phyloP scores from a whole-genome alignment of 2,888 invertebrate genomes.

The Adela reaumurella region DNA sequence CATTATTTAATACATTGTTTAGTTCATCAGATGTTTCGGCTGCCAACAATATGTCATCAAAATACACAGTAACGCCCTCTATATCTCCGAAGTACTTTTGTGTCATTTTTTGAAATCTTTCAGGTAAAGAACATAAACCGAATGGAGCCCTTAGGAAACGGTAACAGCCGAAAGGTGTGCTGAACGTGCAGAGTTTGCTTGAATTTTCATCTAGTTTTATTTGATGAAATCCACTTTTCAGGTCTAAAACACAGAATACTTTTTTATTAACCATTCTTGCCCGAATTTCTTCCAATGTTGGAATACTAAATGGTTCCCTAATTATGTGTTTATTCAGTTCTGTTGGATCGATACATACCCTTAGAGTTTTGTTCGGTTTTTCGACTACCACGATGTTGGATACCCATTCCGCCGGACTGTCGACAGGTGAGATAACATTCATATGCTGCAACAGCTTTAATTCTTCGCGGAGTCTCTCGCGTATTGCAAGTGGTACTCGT shows the following conservation, averaged over 20 bases:
- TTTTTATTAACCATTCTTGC: conserved; percentile 12
- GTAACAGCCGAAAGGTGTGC: conserved; percentile 14
- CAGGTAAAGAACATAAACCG: conserved; percentile 11
- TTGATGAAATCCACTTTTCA: conserved; percentile 15
- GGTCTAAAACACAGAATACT: conserved; percentile 13
- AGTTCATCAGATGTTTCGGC: conserved; percentile 8
- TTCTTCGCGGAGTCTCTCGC: too few species aligned
- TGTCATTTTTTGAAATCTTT: conserved; percentile 13
- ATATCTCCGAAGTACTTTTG: conserved; percentile 13
- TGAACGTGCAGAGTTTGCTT: conserved; percentile 11
- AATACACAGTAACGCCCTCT: conserved; percentile 11
- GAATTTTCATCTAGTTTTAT: conserved; percentile 10
- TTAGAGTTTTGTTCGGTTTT: conserved; percentile 5
- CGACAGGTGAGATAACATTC: too few species aligned
- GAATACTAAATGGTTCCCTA: conserved; percentile 6
- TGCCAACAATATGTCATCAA: conserved; percentile 13
- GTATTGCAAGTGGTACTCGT: too few species aligned
- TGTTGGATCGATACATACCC: conserved; percentile 11
- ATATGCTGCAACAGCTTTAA: too few species aligned
- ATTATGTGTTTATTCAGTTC: conserved; percentile 9
- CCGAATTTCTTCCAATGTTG: conserved; percentile 13
- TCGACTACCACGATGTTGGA: conserved; percentile 4
- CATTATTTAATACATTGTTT: conserved; percentile 5
- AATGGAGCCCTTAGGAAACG: conserved; percentile 11
- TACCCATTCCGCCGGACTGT: too few species aligned